Evolutionary conservation across 2,113 vertebrate species (phyloP).

Genomic region (Myiozetetes cayanensis): DNA sequence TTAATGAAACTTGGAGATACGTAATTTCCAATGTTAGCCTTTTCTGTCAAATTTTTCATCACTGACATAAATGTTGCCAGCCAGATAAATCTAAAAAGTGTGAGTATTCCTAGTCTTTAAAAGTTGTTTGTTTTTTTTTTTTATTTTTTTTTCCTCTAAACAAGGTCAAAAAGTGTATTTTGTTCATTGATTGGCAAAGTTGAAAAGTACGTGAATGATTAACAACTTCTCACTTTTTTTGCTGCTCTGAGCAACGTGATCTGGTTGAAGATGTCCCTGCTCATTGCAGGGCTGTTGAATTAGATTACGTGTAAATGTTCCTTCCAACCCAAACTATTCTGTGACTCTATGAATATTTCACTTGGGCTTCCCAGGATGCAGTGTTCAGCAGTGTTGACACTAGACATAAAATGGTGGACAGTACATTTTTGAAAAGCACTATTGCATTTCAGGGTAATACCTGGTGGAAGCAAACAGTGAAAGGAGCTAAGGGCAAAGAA

Average conservation of each 20-base stretch:
- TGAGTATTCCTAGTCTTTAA: background rate
- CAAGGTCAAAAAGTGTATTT: background rate
- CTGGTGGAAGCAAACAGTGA: background rate
- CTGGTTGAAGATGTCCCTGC: background rate
- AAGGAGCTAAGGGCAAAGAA: background rate
- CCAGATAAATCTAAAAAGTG: background rate
- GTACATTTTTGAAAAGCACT: background rate
- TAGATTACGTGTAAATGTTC: background rate
- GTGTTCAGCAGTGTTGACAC: background rate
- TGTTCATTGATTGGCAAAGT: background rate
- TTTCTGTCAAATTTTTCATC: background rate
- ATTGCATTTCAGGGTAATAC: background rate
- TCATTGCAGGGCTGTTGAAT: background rate
- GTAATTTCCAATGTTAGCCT: background rate
- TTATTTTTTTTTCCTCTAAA: background rate
- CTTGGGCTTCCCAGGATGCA: background rate
- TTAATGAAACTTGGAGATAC: background rate
- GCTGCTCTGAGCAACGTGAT: background rate
- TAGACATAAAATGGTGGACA: background rate
- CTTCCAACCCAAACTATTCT: background rate
- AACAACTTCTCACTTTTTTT: background rate
- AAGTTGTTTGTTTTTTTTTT: background rate
- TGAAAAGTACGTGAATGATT: background rate
- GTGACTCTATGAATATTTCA: background rate
- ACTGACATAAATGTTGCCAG: background rate